Percentiles rank a stretch among this genome's conserved stretches.
These are phyloP conservation scores for Agapornis canus DNA, from an alignment of 2,797 vertebrate genomes.

Conservation along the genomic window DNA sequence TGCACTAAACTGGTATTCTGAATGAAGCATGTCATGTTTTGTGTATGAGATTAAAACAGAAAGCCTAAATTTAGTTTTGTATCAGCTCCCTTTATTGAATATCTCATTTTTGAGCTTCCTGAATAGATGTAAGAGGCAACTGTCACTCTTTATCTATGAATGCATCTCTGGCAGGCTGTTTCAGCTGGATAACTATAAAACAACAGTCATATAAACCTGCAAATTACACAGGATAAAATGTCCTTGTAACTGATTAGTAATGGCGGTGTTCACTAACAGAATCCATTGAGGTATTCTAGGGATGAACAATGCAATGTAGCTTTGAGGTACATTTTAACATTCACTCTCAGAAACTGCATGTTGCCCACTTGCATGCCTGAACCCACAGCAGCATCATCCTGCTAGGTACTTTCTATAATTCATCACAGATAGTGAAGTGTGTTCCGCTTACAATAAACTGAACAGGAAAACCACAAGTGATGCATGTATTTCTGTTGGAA, in stretches of 20 bases:
- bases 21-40: not conserved
- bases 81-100: not conserved
- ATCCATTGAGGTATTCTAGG: not conserved
- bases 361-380: not conserved
- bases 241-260: not conserved
- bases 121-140: not conserved
- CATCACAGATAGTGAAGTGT: not conserved
- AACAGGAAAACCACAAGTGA: constrained; percentile 18
- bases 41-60: constrained; percentile 19
- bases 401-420: constrained; percentile 28
- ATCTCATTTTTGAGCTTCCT: not conserved
- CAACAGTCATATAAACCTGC: not conserved
- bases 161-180: not conserved
- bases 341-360: not conserved
- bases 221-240: not conserved
- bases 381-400: not conserved
- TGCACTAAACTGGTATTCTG: not conserved
- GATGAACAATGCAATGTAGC: not conserved
- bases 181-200: not conserved
- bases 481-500: not conserved
- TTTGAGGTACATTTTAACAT: not conserved
- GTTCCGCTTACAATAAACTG: constrained; percentile 8
- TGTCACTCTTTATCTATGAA: not conserved
- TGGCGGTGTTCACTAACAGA: not conserved
- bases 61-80: not conserved